Evolutionary conservation across 2,888 invertebrate genomes (phyloP).

Genomic region (Melanophora roralis): DNA sequence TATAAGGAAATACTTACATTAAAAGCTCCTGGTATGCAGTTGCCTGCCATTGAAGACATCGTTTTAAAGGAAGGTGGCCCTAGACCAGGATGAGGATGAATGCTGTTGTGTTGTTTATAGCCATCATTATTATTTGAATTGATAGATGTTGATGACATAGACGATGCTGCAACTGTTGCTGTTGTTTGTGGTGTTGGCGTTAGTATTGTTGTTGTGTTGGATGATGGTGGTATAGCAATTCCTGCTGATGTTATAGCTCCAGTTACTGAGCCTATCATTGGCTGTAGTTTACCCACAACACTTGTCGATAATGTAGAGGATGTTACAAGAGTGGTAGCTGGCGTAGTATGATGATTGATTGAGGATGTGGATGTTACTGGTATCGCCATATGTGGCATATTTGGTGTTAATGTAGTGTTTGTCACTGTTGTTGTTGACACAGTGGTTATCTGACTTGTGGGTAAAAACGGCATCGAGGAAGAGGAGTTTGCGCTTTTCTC

Average conservation of each 20-base stretch:
- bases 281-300: slow-evolving; percentile 26
- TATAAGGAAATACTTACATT: slow-evolving; percentile 46
- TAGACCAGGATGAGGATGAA: slow-evolving; percentile 60
- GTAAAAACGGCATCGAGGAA: slow-evolving; percentile 4
- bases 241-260: not conserved
- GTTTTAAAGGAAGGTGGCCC: slow-evolving; percentile 59
- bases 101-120: slow-evolving; percentile 56
- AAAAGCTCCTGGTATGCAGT: slow-evolving; percentile 56
- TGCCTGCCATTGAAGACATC: slow-evolving; percentile 57
- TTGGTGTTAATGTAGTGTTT: slow-evolving; percentile 43
- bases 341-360: slow-evolving; percentile 16
- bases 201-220: slow-evolving; percentile 44
- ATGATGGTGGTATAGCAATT: not conserved
- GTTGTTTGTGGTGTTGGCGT: not conserved
- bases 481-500: slow-evolving; percentile 53
- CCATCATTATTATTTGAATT: slow-evolving; percentile 57
- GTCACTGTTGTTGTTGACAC: not conserved
- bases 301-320: slow-evolving; percentile 3
- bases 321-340: not conserved
- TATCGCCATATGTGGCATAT: slow-evolving; percentile 30
- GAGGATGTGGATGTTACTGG: slow-evolving; percentile 9
- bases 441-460: too few species aligned
- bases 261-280: slow-evolving; percentile 10
- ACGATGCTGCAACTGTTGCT: slow-evolving; percentile 25
- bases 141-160: slow-evolving; percentile 20